These are phyloP conservation scores for Drosophila glabriapex DNA, from an alignment of 2,888 invertebrate genomes.

Conservation along the genomic window DNA sequence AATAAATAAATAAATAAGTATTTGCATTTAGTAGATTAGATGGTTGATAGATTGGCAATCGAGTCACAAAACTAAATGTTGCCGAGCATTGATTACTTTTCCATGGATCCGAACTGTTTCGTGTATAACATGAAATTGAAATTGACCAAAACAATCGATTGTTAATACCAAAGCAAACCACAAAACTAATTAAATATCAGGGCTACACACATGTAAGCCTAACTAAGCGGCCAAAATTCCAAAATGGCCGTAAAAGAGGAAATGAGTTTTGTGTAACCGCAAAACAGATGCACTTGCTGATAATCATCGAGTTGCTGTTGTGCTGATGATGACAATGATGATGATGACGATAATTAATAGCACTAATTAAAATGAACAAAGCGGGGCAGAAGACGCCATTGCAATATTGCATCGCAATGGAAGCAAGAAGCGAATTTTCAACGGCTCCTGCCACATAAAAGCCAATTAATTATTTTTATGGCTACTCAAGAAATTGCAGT, in stretches of 20 bases:
- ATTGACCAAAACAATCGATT: constrained; percentile 8
- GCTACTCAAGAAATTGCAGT: constrained; percentile 62
- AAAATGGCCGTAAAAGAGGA: constrained; percentile 66
- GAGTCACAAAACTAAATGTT: background rate
- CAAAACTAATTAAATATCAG: constrained; percentile 48
- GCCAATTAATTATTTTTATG: constrained; percentile 80
- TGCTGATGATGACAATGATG: constrained; percentile 4
- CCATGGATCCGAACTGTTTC: background rate
- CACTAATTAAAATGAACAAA: constrained; percentile 65
- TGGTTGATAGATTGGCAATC: background rate
- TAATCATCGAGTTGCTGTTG: constrained; percentile 10
- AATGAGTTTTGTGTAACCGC: constrained; percentile 68
- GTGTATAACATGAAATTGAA: background rate
- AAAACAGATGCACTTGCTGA: constrained; percentile 55
- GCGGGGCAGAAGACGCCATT: constrained; percentile 40
- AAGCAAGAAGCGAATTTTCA: constrained; percentile 61
- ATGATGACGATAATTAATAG: constrained; percentile 64
- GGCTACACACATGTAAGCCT: constrained; percentile 3
- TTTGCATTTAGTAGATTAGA: background rate
- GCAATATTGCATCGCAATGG: constrained; percentile 36
- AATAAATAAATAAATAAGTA: background rate
- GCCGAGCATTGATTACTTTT: background rate
- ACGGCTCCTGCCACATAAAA: constrained; percentile 80
- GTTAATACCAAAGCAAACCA: constrained; percentile 29
- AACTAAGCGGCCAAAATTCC: constrained; percentile 26